Base-by-base conservation (phyloP, 1,140 invertebrate genomes). In the Drosophila asahinai region DNA sequence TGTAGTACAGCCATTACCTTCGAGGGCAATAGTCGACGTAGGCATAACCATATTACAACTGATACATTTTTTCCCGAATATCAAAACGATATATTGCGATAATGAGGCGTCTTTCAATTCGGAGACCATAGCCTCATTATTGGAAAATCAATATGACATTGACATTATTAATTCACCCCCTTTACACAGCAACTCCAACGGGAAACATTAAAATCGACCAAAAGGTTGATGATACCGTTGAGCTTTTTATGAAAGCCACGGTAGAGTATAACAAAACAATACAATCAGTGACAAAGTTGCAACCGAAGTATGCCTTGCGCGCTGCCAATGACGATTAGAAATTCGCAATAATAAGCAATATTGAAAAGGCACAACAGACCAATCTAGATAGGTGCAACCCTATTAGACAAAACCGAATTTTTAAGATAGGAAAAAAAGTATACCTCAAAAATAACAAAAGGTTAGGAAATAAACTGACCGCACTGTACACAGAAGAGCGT, bases 61-160 rank as follows among this genome's bases (percentile, higher is more conserved):
- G 19, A 19, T 19, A 19, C 0, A 19, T 19, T 19, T 19, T 19
- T 19, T 19, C 19, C 19, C 19, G 19, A 19, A 19, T 19, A 19
- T 19, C 19, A 19, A 19, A 19, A 19, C 19, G 19, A 19, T 19
- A 38, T 63, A 62, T 49, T 67, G 70, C 15, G 59, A 68, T 55
- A 73, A 78, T 43, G 70, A 78, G 48, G 15, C 61, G 6, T 33
- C 75, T 1, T 52, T 77, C 2, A 77, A 77, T 36, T 77, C 62
- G 9, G 52, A 71, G n/a, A 71, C 74, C 5, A 54, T 71, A 12
- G 61, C 12, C 7, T 64, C 66, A 12, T 14, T 64, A 11, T 33
- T 71, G 27, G 40, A 51, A 43, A 66, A 71, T 11, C 36, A 40
- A 4, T 74, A 62, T 36, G 25, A 19, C 19, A 19, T 19, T 19